Conservation (phyloP, 2,888 invertebrate species). For the Macaria notata region DNA sequence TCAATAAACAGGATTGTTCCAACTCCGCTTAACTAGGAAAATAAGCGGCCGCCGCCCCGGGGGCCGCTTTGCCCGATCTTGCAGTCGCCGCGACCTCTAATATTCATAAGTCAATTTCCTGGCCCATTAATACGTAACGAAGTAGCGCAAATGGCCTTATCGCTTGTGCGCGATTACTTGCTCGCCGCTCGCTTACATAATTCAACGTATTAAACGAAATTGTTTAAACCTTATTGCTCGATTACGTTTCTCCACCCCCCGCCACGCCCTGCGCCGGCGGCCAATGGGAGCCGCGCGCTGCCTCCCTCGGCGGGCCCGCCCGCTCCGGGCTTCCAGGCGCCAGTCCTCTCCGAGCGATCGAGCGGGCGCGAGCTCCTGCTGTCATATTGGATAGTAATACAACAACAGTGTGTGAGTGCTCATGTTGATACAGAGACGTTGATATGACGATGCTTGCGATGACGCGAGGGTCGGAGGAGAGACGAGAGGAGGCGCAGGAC, state of each 20-base stretch:
- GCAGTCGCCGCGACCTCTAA: slow-evolving; percentile 75
- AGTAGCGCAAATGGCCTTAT: slow-evolving; percentile 83
- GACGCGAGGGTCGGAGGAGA: slow-evolving; percentile 74
- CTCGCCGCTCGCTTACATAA: slow-evolving; percentile 82
- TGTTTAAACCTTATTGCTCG: slow-evolving; percentile 84
- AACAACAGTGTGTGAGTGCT: slow-evolving; percentile 26
- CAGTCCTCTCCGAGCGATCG: slow-evolving; percentile 44
- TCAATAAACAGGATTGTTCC: slow-evolving; percentile 77
- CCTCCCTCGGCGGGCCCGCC: slow-evolving; percentile 53
- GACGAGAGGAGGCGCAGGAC: slow-evolving; percentile 57
- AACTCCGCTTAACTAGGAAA: slow-evolving; percentile 73
- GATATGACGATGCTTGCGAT: slow-evolving; percentile 81
- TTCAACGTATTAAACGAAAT: slow-evolving; percentile 84
- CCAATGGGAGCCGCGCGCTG: slow-evolving; percentile 61
- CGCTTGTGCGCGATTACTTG: slow-evolving; percentile 82
- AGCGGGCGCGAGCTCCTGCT: too few species aligned
- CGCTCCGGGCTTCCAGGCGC: slow-evolving; percentile 43
- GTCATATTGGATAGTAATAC: too few species aligned
- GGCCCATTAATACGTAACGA: slow-evolving; percentile 82
- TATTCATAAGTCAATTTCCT: slow-evolving; percentile 83
- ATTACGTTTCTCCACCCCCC: slow-evolving; percentile 77
- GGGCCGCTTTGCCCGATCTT: slow-evolving; percentile 76
- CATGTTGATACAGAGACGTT: slow-evolving; percentile 51
- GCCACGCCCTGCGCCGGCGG: slow-evolving; percentile 73
- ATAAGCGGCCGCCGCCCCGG: slow-evolving; percentile 69